phyloP scores from a whole-genome alignment of 2,113 vertebrate species.

The Hassar affinis region DNA sequence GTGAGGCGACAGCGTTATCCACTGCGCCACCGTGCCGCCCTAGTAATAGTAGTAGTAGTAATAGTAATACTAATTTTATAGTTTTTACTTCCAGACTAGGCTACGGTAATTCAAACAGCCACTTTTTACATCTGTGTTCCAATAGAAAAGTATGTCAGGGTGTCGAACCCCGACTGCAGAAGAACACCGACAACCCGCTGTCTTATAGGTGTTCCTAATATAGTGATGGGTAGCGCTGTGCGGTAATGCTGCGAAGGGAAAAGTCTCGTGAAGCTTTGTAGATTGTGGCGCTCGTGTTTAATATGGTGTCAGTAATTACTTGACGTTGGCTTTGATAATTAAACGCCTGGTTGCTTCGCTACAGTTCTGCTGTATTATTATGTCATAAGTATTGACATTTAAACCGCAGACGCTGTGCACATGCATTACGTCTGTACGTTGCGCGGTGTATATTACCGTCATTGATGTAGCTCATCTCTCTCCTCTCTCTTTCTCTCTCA shows the following conservation, averaged over 20 bases:
- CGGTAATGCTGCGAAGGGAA: not conserved
- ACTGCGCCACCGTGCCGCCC: too few species aligned
- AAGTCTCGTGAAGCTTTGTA: not conserved
- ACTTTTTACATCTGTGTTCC: not conserved
- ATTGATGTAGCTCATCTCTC: constrained; percentile 21
- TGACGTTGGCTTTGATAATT: not conserved
- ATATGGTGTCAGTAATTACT: not conserved
- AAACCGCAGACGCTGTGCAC: constrained; percentile 18
- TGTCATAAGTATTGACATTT: constrained; percentile 27
- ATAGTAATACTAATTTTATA: too few species aligned
- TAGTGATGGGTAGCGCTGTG: not conserved
- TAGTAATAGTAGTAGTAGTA: too few species aligned
- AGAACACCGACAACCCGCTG: not conserved
- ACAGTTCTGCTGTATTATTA: not conserved
- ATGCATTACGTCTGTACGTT: constrained; percentile 4
- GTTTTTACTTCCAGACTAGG: too few species aligned
- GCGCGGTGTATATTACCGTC: not conserved
- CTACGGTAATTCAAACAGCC: not conserved
- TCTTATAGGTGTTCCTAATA: not conserved
- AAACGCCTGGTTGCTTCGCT: constrained; percentile 7
- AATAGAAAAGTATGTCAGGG: not conserved
- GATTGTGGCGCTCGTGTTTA: not conserved
- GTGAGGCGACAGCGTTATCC: too few species aligned
- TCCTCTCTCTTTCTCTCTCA: not conserved
- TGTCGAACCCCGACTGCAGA: not conserved